Percentiles rank a stretch among this genome's conserved stretches.
Conservation (phyloP, 2,113 vertebrate genomes). For the Phyllopteryx taeniolatus region DNA sequence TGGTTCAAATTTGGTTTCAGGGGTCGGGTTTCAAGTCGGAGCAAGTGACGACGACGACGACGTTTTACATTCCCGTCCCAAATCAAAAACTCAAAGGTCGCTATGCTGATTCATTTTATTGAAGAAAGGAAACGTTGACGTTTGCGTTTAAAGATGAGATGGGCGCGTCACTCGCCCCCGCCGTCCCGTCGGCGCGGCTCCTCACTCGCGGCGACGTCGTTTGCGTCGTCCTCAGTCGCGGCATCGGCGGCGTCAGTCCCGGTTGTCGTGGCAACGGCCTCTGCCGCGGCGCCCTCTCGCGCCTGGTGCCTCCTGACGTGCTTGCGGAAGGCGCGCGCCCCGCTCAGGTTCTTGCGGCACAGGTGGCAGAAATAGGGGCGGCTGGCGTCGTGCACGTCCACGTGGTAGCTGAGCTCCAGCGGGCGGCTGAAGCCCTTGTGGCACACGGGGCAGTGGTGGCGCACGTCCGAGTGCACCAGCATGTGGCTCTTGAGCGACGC, state of each 20-base stretch:
- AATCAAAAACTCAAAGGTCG: background rate
- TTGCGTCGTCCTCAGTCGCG: background rate
- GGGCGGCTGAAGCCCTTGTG: slow-evolving; percentile 54
- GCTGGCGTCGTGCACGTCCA: slow-evolving; percentile 30
- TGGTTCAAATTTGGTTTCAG: no score
- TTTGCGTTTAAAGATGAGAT: no score
- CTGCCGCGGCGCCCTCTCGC: background rate
- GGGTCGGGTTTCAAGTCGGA: no score
- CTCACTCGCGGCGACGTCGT: no score
- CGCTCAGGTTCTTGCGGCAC: slow-evolving; percentile 54
- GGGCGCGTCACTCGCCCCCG: background rate
- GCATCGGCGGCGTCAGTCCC: no score
- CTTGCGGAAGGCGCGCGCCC: slow-evolving; percentile 36
- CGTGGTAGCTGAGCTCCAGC: slow-evolving; percentile 57
- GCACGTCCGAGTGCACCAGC: slow-evolving; percentile 41
- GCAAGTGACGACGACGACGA: no score
- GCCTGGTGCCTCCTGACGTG: slow-evolving; percentile 51
- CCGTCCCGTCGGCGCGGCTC: background rate
- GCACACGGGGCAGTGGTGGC: slow-evolving; percentile 53
- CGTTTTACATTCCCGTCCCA: no score
- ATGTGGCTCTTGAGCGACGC: slow-evolving; percentile 50
- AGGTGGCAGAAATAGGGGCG: slow-evolving; percentile 43
- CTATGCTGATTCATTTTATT: background rate
- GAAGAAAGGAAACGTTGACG: background rate
- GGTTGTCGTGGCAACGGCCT: background rate